Conservation (phyloP, 1,140 invertebrate species). For the Drosophila lini region DNA sequence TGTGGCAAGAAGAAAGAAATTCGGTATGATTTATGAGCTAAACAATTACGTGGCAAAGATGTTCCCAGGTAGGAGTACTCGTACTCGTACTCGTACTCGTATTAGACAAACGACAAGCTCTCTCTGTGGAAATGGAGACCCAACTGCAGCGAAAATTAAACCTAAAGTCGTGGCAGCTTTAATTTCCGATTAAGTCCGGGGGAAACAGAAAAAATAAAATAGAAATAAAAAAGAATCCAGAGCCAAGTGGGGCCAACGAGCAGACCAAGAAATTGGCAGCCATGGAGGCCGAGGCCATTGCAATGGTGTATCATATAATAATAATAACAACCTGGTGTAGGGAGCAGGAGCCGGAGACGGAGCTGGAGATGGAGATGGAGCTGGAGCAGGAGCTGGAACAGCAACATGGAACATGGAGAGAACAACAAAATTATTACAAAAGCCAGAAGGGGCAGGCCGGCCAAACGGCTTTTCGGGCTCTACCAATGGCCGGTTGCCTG, state of each 20-base stretch:
- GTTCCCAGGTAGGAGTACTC: constrained; percentile 64
- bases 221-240: constrained; percentile 14
- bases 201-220: constrained; percentile 25
- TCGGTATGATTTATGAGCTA: constrained; percentile 74
- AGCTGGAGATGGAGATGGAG: constrained; percentile 10
- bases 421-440: constrained; percentile 76
- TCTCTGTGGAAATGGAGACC: constrained; percentile 33
- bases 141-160: constrained; percentile 73
- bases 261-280: constrained; percentile 77
- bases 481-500: constrained; percentile 50
- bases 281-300: constrained; percentile 71
- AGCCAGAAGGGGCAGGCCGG: constrained; percentile 52
- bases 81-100: constrained; percentile 36
- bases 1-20: constrained; percentile 52
- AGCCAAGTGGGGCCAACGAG: constrained; percentile 53
- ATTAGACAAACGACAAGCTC: constrained; percentile 28
- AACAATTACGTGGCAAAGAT: constrained; percentile 75
- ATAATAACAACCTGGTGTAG: constrained; percentile 64
- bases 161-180: constrained; percentile 78
- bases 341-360: constrained; percentile 19
- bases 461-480: constrained; percentile 57
- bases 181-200: constrained; percentile 77
- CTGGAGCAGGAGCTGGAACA: constrained; percentile 18
- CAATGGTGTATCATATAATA: constrained; percentile 81
- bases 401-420: constrained; percentile 21